phyloP scores from a whole-genome alignment of 2,113 vertebrate species.

The Callipepla californica region DNA sequence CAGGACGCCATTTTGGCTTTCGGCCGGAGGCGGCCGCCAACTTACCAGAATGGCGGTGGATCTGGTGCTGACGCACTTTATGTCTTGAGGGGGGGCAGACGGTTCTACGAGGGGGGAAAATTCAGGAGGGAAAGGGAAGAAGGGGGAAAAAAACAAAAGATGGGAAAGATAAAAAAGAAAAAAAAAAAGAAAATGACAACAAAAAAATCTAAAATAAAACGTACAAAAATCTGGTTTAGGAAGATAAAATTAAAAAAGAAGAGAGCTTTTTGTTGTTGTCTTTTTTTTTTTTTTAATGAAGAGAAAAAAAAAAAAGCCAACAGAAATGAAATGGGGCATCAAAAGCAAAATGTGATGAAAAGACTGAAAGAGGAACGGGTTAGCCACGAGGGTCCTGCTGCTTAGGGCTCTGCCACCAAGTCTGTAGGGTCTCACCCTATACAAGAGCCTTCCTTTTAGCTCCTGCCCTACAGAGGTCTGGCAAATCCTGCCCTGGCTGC shows the following conservation, averaged over 20 bases:
- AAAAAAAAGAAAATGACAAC: conserved; percentile 90
- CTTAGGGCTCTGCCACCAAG: not conserved
- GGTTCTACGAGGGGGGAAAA: conserved; percentile 89
- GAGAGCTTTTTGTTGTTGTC: conserved; percentile 55
- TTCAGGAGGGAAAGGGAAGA: conserved; percentile 63
- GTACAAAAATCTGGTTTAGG: conserved; percentile 73
- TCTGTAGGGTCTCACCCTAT: not conserved
- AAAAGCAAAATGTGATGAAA: conserved; percentile 47
- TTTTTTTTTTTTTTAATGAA: conserved; percentile 26
- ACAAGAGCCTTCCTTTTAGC: not conserved
- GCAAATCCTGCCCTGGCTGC: conserved; percentile 14
- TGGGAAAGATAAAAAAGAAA: conserved; percentile 92
- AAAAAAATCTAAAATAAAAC: conserved; percentile 86
- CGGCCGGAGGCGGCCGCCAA: conserved; percentile 93
- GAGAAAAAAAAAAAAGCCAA: conserved; percentile 28
- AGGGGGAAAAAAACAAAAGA: conserved; percentile 88
- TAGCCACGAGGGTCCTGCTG: conserved; percentile 62
- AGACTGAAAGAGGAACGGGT: conserved; percentile 23
- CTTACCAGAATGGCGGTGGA: conserved; percentile 99
- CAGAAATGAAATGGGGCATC: conserved; percentile 6
- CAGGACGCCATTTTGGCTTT: conserved; percentile 94
- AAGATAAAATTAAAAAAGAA: conserved; percentile 70
- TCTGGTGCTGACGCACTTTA: conserved; percentile 95
- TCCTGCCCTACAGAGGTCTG: not conserved
- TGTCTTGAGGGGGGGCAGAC: conserved; percentile 97